A percentile compares a stretch with the other conserved stretches of the same genome.
Evolutionary conservation across 2,797 vertebrate genomes (phyloP).

Genomic region (Pangasius sanitwongsei): DNA sequence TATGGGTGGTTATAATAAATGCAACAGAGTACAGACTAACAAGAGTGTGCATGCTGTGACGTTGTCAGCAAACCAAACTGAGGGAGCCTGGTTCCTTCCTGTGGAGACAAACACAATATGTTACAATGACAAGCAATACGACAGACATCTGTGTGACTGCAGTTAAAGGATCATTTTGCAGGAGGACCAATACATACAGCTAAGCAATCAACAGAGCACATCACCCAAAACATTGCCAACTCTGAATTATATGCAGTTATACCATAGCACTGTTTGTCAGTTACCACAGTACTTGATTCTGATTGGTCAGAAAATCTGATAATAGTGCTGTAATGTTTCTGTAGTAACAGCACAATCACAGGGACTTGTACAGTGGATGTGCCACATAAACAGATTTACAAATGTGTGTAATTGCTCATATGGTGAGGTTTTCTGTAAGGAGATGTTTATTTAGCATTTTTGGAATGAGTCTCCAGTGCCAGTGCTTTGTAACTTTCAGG

Average conservation of each 20-base stretch:
- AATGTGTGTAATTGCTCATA: neutral
- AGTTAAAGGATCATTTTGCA: neutral
- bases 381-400: neutral
- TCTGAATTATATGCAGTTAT: conserved; percentile 4
- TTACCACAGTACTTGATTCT: neutral
- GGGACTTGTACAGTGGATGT: neutral
- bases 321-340: neutral
- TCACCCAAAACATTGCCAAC: neutral
- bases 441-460: neutral
- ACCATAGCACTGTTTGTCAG: neutral
- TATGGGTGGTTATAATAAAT: conserved; percentile 68
- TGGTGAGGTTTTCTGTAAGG: neutral
- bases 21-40: conserved; percentile 70
- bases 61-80: conserved; percentile 52
- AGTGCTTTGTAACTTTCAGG: neutral
- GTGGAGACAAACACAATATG: conserved; percentile 56
- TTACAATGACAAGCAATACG: conserved; percentile 23
- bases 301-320: neutral
- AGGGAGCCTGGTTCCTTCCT: conserved; percentile 74
- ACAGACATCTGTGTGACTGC: conserved; percentile 23
- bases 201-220: conserved; percentile 22
- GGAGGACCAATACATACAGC: neutral
- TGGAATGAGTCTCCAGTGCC: neutral
- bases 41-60: conserved; percentile 61
- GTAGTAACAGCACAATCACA: neutral